phyloP scores from a whole-genome alignment of 2,113 vertebrate species.

The Xiphophorus hellerii region DNA sequence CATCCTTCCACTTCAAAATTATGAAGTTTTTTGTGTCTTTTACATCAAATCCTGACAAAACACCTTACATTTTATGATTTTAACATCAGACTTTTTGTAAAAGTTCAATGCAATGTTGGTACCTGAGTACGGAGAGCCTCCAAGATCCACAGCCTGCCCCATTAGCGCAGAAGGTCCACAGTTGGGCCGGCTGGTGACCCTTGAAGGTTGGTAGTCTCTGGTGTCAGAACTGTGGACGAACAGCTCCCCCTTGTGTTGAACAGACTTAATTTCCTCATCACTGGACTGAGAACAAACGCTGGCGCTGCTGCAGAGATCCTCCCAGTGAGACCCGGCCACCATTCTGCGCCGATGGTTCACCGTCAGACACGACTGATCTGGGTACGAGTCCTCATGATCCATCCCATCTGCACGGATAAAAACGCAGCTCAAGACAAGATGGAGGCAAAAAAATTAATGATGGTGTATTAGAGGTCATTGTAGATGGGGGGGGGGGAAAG shows the following conservation, averaged over 20 bases:
- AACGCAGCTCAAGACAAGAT: not conserved
- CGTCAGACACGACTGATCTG: constrained; percentile 80
- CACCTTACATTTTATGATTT: not conserved
- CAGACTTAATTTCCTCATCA: constrained; percentile 80
- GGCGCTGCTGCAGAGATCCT: constrained; percentile 81
- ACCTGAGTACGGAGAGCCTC: constrained; percentile 78
- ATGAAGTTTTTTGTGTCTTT: too few relatives aligned
- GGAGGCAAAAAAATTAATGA: not conserved
- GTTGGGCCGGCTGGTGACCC: constrained; percentile 76
- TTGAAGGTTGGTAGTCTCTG: constrained; percentile 75
- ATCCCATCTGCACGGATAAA: constrained; percentile 73
- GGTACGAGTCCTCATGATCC: constrained; percentile 82
- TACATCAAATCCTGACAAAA: not conserved
- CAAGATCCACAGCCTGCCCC: constrained; percentile 64
- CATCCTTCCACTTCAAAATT: too few relatives aligned
- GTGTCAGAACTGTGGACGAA: constrained; percentile 55
- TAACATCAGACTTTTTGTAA: not conserved
- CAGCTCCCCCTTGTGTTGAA: constrained; percentile 71
- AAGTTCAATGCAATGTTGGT: not conserved
- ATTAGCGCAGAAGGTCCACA: constrained; percentile 54
- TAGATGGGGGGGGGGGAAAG: too few relatives aligned
- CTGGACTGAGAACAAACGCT: constrained; percentile 86
- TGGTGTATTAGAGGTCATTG: too few relatives aligned
- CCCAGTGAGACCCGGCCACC: constrained; percentile 73
- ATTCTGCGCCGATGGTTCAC: constrained; percentile 73